A percentile compares a stretch with the other conserved stretches of the same genome.
Conservation (phyloP, 1,140 invertebrate species). For the Leptoteleia sp. region DNA sequence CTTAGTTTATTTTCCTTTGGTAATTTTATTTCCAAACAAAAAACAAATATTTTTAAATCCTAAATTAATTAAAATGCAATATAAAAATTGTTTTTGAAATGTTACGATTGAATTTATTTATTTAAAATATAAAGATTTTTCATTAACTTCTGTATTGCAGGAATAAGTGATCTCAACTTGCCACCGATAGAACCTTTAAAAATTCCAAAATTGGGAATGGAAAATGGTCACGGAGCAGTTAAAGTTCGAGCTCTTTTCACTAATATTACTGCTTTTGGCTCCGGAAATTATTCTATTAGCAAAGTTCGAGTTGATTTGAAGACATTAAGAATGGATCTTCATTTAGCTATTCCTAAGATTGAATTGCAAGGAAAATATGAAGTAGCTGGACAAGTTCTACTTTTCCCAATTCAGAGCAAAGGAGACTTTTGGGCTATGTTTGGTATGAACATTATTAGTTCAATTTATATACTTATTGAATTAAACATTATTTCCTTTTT, state of each 20-base stretch:
- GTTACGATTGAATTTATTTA: too few species aligned
- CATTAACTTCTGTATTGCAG: conserved; percentile 72
- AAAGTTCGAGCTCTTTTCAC: conserved; percentile 86
- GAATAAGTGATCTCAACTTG: conserved; percentile 86
- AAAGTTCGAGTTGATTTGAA: conserved; percentile 83
- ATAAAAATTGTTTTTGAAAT: too few species aligned
- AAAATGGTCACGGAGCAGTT: conserved; percentile 87
- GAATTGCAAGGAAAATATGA: conserved; percentile 88
- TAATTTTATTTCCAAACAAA: too few species aligned
- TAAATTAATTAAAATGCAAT: too few species aligned
- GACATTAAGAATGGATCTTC: conserved; percentile 85
- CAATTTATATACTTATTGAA: not conserved
- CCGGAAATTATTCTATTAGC: conserved; percentile 86
- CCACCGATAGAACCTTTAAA: conserved; percentile 87
- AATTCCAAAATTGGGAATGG: conserved; percentile 87
- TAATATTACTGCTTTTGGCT: conserved; percentile 87
- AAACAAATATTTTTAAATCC: too few species aligned
- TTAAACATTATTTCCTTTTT: too few species aligned
- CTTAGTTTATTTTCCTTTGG: too few species aligned
- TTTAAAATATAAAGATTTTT: too few species aligned
- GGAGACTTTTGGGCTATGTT: conserved; percentile 90
- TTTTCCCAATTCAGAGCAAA: conserved; percentile 88
- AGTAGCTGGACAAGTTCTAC: conserved; percentile 87
- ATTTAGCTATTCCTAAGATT: conserved; percentile 85
- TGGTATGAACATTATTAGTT: conserved; percentile 80